phyloP scores from a whole-genome alignment of 2,888 invertebrate genomes.

The Bursaphelenchus okinawaensis region DNA sequence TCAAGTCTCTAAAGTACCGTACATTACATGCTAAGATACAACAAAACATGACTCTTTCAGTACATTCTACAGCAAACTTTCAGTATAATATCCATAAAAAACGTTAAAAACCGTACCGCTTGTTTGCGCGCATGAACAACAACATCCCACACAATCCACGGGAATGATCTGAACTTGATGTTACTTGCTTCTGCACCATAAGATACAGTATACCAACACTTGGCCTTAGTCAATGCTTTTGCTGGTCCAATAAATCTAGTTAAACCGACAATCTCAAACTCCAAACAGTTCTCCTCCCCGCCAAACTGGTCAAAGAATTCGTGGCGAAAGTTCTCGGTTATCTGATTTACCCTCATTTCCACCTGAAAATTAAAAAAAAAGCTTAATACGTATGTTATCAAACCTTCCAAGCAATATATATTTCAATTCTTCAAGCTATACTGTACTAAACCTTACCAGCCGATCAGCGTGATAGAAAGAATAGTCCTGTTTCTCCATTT shows the following conservation, averaged over 20 bases:
- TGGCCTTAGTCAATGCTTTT: not conserved
- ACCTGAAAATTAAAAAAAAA: not conserved
- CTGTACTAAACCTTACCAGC: constrained; percentile 26
- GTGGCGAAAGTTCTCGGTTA: constrained; percentile 6
- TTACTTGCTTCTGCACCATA: constrained; percentile 21
- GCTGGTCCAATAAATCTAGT: constrained; percentile 1
- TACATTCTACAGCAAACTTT: too few species aligned
- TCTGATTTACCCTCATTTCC: not conserved
- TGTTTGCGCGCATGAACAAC: constrained; percentile 24
- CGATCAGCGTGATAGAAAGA: constrained; percentile 53
- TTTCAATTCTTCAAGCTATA: not conserved
- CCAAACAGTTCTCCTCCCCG: constrained; percentile 11
- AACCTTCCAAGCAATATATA: too few species aligned
- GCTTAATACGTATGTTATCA: not conserved
- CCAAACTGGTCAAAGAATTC: constrained; percentile 18
- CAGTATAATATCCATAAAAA: too few species aligned
- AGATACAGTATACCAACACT: constrained; percentile 31
- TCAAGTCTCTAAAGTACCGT: not conserved
- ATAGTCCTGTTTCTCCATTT: constrained; percentile 47
- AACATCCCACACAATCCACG: constrained; percentile 50
- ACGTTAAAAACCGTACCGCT: not conserved
- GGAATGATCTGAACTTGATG: constrained; percentile 21
- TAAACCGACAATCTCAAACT: not conserved
- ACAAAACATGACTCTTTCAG: too few species aligned
- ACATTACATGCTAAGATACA: too few species aligned